These are phyloP conservation scores for Reinhardtius hippoglossoides DNA, from an alignment of 2,113 vertebrate genomes.

Conservation along the genomic window DNA sequence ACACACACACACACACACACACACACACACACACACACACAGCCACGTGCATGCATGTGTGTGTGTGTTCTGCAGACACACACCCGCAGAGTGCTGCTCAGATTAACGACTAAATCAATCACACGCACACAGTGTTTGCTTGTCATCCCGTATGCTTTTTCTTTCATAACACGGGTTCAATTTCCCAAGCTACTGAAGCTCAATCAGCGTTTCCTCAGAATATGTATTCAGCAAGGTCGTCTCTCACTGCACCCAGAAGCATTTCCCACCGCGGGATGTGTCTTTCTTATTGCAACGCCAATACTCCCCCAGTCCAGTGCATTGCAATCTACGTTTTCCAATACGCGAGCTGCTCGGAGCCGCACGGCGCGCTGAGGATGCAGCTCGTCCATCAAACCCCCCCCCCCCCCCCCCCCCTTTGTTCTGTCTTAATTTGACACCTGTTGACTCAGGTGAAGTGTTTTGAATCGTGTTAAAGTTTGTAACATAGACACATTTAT, in stretches of 20 bases:
- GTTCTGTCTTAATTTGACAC: constrained; percentile 11
- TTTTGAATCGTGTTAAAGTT: constrained; percentile 1
- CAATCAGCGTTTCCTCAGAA: constrained; percentile 61
- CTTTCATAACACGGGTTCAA: constrained; percentile 70
- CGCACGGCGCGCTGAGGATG: constrained; percentile 3
- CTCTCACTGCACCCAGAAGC: constrained; percentile 43
- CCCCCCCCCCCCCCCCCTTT: not conserved
- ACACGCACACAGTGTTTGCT: constrained; percentile 63
- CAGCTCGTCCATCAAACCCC: constrained; percentile 18
- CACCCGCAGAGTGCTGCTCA: constrained; percentile 21
- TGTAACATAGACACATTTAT: not conserved
- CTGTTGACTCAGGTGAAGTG: constrained; percentile 11
- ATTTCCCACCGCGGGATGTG: constrained; percentile 38
- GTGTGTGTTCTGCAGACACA: constrained; percentile 8
- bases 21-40: constrained; percentile 56
- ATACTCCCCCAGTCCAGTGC: constrained; percentile 47
- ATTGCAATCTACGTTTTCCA: constrained; percentile 58
- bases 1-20: constrained; percentile 56
- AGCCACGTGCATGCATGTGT: constrained; percentile 22
- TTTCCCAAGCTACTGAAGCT: constrained; percentile 71
- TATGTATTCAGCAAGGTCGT: constrained; percentile 72
- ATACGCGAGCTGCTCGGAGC: constrained; percentile 40
- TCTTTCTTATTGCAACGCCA: constrained; percentile 62
- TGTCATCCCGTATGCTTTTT: constrained; percentile 61
- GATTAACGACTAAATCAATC: constrained; percentile 74